Evolutionary conservation across 2,113 vertebrate genomes (phyloP), one percentile per base, ranked within the genome.

Genomic region (Oplegnathus fasciatus): DNA sequence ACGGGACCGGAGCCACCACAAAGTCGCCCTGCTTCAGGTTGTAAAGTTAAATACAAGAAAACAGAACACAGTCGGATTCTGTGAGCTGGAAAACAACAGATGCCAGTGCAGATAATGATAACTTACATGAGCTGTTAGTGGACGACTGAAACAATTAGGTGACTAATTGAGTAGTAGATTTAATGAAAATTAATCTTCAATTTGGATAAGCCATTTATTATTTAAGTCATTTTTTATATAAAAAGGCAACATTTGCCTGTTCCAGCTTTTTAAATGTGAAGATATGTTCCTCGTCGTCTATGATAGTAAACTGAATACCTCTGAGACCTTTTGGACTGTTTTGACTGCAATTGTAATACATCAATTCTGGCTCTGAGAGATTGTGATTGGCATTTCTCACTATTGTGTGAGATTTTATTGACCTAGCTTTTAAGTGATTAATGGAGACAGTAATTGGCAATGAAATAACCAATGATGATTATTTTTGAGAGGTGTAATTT

Each of bases 1-100:
- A 86, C 24, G 15, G 70, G 86, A 81, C 75, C 71, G 37, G 55
- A 71, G 78, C 48, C 11, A 40, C 48, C n/a, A 14, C 57, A 72
- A 22, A 30, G 54, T 50, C 26, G 17, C 48, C 9, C 58, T 57
- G 60, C 28, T 86, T 65, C 68, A 72, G 67, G 68, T 70, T 70
- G 64, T 80, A 9, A 69, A 60, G 17, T 77, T 64, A 46, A 83
- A 64, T 62, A 52, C 30, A 78, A 42, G 32, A 62, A 67, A 67
- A 67, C 30, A 52, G 7, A 48, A 28, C 44, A 9, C 4, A 54
- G 13, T 34, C 34, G n/a, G 69, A 52, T 61, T 67, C 11, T 58
- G 44, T 70, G 37, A 52, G 15, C 15, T 52, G 54, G 11, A 32
- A 69, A 26, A 9, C 28, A 81, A 69, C 15, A 57, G 3, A 64